Evolutionary conservation across 2,113 vertebrate species (phyloP).

Genomic region (Hypanus sabinus): DNA sequence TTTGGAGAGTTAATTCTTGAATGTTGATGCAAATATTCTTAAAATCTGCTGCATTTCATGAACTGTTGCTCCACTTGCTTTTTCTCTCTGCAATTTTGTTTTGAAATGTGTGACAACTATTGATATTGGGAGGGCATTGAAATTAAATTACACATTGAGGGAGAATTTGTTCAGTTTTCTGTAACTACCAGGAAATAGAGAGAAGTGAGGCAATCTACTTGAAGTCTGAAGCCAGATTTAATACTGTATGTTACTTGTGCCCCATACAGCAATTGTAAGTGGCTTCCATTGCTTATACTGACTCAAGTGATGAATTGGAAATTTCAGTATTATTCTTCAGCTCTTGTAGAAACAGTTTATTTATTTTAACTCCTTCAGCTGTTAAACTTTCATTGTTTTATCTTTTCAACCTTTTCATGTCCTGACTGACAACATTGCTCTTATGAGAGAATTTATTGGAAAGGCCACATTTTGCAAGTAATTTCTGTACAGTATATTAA

Average conservation of each 20-base stretch:
- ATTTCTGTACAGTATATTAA: background rate
- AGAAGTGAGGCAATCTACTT: slow-evolving; percentile 6
- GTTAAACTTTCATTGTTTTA: background rate
- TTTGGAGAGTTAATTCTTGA: no score
- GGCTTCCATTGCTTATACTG: background rate
- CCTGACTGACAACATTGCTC: background rate
- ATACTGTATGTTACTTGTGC: background rate
- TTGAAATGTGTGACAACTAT: no score
- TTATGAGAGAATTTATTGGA: background rate
- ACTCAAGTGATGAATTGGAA: background rate
- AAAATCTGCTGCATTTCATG: no score
- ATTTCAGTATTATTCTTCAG: background rate
- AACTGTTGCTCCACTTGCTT: no score
- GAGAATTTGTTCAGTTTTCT: background rate
- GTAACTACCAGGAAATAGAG: background rate
- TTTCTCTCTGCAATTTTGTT: no score
- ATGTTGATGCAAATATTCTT: no score
- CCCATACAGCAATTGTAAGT: background rate
- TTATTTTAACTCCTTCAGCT: background rate
- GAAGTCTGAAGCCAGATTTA: background rate
- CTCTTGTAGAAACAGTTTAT: background rate
- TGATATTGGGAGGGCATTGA: no score
- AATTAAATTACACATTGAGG: no score
- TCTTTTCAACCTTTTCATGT: background rate
- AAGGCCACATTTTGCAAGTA: background rate